A percentile compares a stretch with the other conserved stretches of the same genome.
Evolutionary conservation across 2,113 vertebrate species (phyloP).

Genomic region (Myodes glareolus): DNA sequence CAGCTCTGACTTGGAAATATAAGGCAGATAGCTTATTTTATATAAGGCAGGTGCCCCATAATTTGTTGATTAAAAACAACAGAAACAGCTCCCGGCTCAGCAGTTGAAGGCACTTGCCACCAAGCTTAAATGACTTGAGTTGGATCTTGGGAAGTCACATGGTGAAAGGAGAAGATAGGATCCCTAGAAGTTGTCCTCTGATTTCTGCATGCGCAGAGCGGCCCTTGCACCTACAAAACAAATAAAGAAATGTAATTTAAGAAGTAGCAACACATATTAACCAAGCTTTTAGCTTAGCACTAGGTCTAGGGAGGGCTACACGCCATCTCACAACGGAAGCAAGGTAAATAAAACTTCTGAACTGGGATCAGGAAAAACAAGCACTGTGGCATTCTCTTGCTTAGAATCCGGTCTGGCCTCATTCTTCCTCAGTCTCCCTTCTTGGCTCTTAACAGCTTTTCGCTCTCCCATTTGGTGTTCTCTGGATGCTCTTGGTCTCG

Average conservation of each 20-base stretch:
- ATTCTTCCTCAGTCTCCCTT: not conserved
- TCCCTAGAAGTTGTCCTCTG: not conserved
- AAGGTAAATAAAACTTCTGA: not conserved
- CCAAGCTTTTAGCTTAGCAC: not conserved
- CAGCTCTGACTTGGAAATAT: too few species aligned
- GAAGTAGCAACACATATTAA: not conserved
- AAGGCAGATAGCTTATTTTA: too few species aligned
- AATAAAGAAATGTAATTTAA: not conserved
- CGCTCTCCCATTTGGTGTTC: not conserved
- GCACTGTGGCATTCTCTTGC: not conserved
- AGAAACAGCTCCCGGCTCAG: not conserved
- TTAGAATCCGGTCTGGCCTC: not conserved
- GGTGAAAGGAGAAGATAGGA: not conserved
- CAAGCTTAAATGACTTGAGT: not conserved
- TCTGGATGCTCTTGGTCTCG: not conserved
- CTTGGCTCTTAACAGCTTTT: not conserved
- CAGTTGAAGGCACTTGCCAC: not conserved
- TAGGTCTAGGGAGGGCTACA: not conserved
- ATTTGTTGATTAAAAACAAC: not conserved
- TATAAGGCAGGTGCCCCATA: not conserved
- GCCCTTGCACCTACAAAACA: not conserved
- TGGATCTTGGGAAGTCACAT: not conserved
- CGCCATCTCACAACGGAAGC: not conserved
- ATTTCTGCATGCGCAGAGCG: not conserved
- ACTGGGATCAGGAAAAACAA: not conserved